phyloP scores from a whole-genome alignment of 2,888 invertebrate species.

The Folsomia candida region DNA sequence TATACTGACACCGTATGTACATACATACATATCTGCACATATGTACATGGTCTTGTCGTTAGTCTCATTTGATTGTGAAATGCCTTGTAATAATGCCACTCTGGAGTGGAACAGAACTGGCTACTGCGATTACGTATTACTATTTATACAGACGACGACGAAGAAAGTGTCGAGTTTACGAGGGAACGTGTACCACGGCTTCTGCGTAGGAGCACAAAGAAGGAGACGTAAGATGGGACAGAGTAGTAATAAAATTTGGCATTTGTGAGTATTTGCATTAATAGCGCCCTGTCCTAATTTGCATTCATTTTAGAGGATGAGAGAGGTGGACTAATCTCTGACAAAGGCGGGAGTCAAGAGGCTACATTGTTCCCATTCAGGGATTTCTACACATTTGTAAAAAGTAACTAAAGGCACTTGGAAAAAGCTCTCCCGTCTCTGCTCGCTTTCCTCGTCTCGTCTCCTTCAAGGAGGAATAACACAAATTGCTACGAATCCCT shows the following conservation, averaged over 20 bases:
- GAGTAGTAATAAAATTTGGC: slow-evolving; percentile 38
- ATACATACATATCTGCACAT: too few relatives aligned
- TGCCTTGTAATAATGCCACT: slow-evolving; percentile 2
- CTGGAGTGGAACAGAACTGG: not conserved
- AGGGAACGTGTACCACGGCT: not conserved
- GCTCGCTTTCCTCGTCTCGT: not conserved
- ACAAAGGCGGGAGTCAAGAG: slow-evolving; percentile 13
- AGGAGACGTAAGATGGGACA: not conserved
- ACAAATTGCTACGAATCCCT: too few relatives aligned
- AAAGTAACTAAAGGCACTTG: not conserved
- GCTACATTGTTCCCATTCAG: not conserved
- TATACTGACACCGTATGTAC: too few relatives aligned
- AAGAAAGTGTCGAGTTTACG: not conserved
- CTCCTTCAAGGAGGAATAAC: too few relatives aligned
- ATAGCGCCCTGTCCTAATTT: slow-evolving; percentile 42
- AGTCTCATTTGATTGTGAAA: slow-evolving; percentile 1
- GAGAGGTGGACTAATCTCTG: slow-evolving; percentile 35
- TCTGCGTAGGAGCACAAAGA: not conserved
- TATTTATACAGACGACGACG: not conserved
- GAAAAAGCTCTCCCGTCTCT: not conserved
- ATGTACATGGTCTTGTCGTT: too few relatives aligned
- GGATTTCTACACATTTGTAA: not conserved
- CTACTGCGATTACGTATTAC: not conserved
- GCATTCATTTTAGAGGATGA: slow-evolving; percentile 38
- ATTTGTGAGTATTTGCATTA: slow-evolving; percentile 46